Evolutionary conservation across 2,113 vertebrate genomes (phyloP), one percentile per base, ranked within the genome.

Genomic region (Psilopogon haemacephalus): DNA sequence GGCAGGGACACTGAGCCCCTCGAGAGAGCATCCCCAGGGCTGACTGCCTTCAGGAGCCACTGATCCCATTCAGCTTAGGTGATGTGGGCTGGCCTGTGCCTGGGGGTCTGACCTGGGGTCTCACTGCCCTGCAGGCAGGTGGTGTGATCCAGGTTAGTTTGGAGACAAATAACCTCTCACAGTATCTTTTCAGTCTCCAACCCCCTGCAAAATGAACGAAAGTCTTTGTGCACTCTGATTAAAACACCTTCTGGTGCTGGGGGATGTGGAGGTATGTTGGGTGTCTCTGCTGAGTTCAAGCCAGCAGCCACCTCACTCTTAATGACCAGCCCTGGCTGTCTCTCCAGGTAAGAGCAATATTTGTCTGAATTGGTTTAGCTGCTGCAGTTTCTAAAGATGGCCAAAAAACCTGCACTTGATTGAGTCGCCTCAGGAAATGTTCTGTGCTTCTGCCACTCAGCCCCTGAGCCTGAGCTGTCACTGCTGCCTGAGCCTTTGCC

Each of bases 321-420:
- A 87, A 94, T 72, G 90, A 68, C 35, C 62, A 12, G 59, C 70
- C 55, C 35, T 69, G 28, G 40, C 73, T 68, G 73, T 69, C 74
- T 78, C 67, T 88, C 15, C 40, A 35, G 77, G 50, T 62, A 54
- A 87, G 20, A 89, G 44, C 9, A 56, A 60, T 84, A 56, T 64
- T 86, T 93, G 59, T 73, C 67, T 72, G 89, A 76, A 76, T 19
- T 85, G 71, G 37, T 91, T 89, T 37, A 63, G 69, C 52, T 67
- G 4, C 80, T 64, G n/a, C 18, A 6, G 55, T 69, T 83, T 37
- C 69, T 73, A 42, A 71, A 86, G 79, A 24, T 48, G 79, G 46
- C 37, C 64, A 15, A 83, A 32, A 86, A 91, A 7, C 42, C 72
- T 28, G 42, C 28, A 63, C 75, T 85, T 87, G 91, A 85, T 83